These are phyloP conservation scores for Drosophila ironensis DNA, from an alignment of 1,140 invertebrate species.

Conservation along the genomic window DNA sequence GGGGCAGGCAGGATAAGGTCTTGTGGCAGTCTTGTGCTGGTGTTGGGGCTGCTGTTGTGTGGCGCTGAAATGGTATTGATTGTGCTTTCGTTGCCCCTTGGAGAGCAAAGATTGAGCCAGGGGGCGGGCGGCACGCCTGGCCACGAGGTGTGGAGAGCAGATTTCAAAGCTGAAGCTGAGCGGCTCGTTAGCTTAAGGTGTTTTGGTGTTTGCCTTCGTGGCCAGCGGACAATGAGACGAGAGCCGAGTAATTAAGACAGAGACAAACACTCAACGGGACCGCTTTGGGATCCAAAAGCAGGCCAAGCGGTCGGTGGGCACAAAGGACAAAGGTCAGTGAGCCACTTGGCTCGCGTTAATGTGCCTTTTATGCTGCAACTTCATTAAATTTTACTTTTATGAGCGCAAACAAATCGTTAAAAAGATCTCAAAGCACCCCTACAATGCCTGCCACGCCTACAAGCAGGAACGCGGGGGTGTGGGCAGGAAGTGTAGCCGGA, in stretches of 20 bases:
- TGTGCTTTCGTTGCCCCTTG: constrained; percentile 45
- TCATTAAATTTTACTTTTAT: constrained; percentile 73
- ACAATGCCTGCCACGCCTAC: constrained; percentile 24
- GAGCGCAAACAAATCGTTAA: constrained; percentile 61
- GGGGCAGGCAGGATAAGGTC: constrained; percentile 4
- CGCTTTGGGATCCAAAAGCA: constrained; percentile 11
- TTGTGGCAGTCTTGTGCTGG: no score
- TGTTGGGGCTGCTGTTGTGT: constrained; percentile 16
- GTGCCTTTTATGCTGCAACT: constrained; percentile 69
- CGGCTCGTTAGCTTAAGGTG: constrained; percentile 54
- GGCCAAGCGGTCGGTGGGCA: not conserved
- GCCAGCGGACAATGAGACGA: constrained; percentile 22
- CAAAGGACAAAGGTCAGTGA: constrained; percentile 44
- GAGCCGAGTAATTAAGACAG: constrained; percentile 53
- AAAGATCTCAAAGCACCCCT: constrained; percentile 43
- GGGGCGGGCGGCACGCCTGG: not conserved
- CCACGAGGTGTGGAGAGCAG: not conserved
- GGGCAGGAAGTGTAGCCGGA: constrained; percentile 39
- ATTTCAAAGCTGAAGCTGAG: not conserved
- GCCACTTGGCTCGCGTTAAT: constrained; percentile 41
- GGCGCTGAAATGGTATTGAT: constrained; percentile 44
- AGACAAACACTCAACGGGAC: constrained; percentile 29
- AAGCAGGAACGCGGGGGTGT: not conserved
- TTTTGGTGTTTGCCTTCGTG: constrained; percentile 38
- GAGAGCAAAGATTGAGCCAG: not conserved